These are phyloP conservation scores for Ctenosaura bakeri DNA, from an alignment of 2,797 vertebrate genomes.

Conservation along the genomic window DNA sequence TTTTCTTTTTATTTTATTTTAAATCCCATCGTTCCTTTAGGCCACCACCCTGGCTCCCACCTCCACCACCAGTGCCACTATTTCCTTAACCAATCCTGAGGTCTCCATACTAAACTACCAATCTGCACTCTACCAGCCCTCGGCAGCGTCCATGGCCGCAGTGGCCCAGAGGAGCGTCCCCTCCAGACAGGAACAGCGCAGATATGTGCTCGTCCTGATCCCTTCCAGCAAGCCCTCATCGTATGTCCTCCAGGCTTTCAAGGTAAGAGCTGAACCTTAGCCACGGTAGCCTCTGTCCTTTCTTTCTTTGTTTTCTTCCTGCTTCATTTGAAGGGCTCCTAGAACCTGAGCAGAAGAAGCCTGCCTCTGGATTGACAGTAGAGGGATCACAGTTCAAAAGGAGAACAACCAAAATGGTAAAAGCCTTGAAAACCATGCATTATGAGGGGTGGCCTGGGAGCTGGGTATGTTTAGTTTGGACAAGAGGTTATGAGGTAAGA, in stretches of 20 bases:
- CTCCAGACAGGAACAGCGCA: constrained; percentile 93
- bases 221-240: constrained; percentile 99
- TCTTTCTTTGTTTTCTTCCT: not conserved
- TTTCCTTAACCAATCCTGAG: constrained; percentile 96
- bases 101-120: constrained; percentile 99
- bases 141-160: constrained; percentile 95
- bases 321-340: not conserved
- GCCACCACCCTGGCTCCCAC: constrained; percentile 94
- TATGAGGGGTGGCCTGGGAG: too few relatives aligned
- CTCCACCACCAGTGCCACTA: constrained; percentile 96
- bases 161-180: constrained; percentile 98
- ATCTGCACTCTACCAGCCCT: constrained; percentile 98
- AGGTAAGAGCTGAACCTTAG: constrained; percentile 83
- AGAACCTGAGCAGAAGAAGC: too few relatives aligned
- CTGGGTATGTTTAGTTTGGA: too few relatives aligned
- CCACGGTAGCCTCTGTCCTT: not conserved
- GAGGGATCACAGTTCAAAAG: not conserved
- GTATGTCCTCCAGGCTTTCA: constrained; percentile 99
- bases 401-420: too few relatives aligned
- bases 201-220: constrained; percentile 96
- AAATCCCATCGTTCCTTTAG: constrained; percentile 91
- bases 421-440: too few relatives aligned
- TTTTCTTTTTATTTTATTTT: constrained; percentile 84
- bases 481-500: too few relatives aligned
- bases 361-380: not conserved